Evolutionary conservation across 1,140 invertebrate species (phyloP), one percentile per base, ranked within the genome.

Genomic region (Diplogasteroides magnus): DNA sequence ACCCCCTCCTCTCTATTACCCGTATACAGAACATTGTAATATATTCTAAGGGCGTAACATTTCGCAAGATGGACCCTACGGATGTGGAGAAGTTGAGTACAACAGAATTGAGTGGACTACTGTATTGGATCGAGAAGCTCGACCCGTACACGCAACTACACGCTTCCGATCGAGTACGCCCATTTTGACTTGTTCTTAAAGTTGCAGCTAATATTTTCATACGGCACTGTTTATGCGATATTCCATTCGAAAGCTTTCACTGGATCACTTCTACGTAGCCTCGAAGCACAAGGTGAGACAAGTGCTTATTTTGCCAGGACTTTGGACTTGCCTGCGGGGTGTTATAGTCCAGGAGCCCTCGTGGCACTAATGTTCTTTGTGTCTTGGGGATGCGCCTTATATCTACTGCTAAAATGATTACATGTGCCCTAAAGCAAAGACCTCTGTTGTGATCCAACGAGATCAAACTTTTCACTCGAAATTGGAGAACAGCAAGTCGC

Each of bases 61-160:
- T 75, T 14, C 60, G 74, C 14, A 19, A 57, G 56, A 74, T 73
- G 73, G 56, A 57, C 2, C 69, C 73, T 2, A 13, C 29, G 2
- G 74, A 75, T 61, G 63, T 75, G 19, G 59, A 76, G 59, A 66
- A 69, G 15, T 31, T 75, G 67, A 73, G 69, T 3, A 72, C 64
- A 1, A 68, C 70, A 1, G 74, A 75, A 37, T 31, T 75, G 59
- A 68, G 61, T 31, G 74, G 71, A 23, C 56, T 75, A 1, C 61
- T 75, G 28, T 75, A 65, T 29, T 75, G 74, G 74, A 67, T 75
- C 19, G 74, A 75, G 61, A 75, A 75, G 65, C 62, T 76, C 25
- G 55, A 68, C 6, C 74, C 74, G 2, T 75, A 63, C 56, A 29
- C 15, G 29, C 23, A 70, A 15, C 27, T 75, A 11, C 71, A 66